These are phyloP conservation scores for Drosophila anceps DNA, from an alignment of 2,888 invertebrate species.

Conservation along the genomic window DNA sequence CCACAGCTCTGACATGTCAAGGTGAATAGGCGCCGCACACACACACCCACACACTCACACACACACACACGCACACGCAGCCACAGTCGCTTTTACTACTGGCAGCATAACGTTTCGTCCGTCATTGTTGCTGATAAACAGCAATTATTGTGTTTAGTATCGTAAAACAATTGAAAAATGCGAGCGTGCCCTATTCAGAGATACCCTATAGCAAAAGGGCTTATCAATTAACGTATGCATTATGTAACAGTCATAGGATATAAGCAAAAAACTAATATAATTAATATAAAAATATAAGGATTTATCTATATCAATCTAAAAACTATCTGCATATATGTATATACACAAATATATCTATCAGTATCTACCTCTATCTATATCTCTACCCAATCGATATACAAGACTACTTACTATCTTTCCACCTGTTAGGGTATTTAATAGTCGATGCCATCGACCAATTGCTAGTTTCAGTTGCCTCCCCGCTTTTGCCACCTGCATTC, in stretches of 20 bases:
- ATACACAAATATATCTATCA: background rate
- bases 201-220: background rate
- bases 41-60: constrained; percentile 1
- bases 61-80: constrained; percentile 13
- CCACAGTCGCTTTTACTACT: constrained; percentile 2
- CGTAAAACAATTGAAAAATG: constrained; percentile 63
- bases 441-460: background rate
- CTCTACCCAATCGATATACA: background rate
- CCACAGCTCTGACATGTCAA: constrained; percentile 68
- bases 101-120: constrained; percentile 42
- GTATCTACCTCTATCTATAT: background rate
- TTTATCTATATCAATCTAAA: background rate
- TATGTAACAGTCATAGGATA: background rate
- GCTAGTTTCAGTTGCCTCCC: background rate
- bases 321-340: background rate
- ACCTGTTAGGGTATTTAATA: background rate
- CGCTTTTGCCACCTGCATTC: constrained; percentile 2
- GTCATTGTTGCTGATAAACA: constrained; percentile 68
- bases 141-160: constrained; percentile 51
- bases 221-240: background rate
- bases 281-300: background rate
- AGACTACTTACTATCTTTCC: background rate
- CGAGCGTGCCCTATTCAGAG: constrained; percentile 46
- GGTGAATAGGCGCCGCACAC: constrained; percentile 52
- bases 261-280: background rate